A percentile compares a stretch with the other conserved stretches of the same genome.
Evolutionary conservation across 2,888 invertebrate genomes (phyloP).

Genomic region (Lasioglossum villosulum): DNA sequence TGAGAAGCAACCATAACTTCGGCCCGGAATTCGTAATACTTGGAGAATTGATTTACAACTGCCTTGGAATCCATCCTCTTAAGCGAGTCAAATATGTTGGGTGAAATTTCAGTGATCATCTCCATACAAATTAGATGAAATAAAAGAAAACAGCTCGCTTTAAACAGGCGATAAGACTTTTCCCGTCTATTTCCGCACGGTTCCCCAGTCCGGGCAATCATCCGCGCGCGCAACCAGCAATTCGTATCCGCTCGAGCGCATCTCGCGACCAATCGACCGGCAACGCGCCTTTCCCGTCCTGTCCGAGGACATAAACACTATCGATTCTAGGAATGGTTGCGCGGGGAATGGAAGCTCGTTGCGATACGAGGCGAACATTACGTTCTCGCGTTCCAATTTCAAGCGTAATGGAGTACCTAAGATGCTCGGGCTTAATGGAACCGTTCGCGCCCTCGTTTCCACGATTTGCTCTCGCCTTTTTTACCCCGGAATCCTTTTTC

Average conservation of each 20-base stretch:
- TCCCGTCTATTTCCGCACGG: neutral
- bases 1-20: neutral
- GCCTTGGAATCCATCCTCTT: neutral
- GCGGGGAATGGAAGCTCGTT: conserved; percentile 38
- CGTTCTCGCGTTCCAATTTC: conserved; percentile 62
- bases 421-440: conserved; percentile 64
- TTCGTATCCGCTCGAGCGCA: conserved; percentile 3
- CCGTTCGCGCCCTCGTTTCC: conserved; percentile 29
- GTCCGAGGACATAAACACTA: conserved; percentile 46
- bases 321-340: conserved; percentile 51
- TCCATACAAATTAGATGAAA: neutral
- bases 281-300: conserved; percentile 22
- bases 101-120: no score
- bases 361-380: conserved; percentile 58
- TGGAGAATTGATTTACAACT: neutral
- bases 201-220: neutral
- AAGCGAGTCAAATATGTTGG: neutral
- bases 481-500: neutral
- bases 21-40: neutral
- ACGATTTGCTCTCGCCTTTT: neutral
- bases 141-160: neutral
- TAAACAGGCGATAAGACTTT: neutral
- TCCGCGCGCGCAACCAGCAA: conserved; percentile 8
- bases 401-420: conserved; percentile 65
- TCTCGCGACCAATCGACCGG: conserved; percentile 20